These are phyloP conservation scores for Cyanoderma ruficeps DNA, from an alignment of 2,113 vertebrate species.

Conservation along the genomic window DNA sequence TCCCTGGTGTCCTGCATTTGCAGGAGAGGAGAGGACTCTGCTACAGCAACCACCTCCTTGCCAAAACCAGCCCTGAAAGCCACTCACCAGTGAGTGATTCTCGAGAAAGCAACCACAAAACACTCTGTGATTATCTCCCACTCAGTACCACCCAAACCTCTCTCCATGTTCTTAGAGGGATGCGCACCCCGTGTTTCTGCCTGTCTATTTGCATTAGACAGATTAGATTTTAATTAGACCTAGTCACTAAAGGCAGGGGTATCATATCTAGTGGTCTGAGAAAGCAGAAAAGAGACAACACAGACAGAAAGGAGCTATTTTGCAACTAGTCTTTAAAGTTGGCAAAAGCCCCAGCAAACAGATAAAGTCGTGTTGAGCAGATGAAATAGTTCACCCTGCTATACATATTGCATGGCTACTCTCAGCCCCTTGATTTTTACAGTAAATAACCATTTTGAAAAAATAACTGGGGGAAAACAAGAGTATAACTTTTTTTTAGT, in stretches of 20 bases:
- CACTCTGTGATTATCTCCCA: background rate
- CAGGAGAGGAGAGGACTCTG: background rate
- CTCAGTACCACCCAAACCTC: background rate
- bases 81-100: background rate
- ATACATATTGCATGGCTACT: background rate
- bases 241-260: background rate
- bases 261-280: background rate
- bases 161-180: background rate
- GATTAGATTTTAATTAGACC: background rate
- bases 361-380: background rate
- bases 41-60: background rate
- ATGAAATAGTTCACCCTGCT: background rate
- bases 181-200: rapidly evolving
- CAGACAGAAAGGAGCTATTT: background rate
- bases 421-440: background rate
- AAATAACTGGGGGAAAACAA: background rate
- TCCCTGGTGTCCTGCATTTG: background rate
- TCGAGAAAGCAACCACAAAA: background rate
- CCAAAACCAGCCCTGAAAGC: background rate
- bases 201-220: background rate
- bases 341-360: background rate
- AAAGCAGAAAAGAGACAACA: background rate
- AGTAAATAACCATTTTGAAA: background rate
- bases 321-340: background rate
- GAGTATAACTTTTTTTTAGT: background rate